A percentile compares a stretch with the other conserved stretches of the same genome.
Evolutionary conservation across 2,888 invertebrate species (phyloP).

Genomic region (Amiota communis): DNA sequence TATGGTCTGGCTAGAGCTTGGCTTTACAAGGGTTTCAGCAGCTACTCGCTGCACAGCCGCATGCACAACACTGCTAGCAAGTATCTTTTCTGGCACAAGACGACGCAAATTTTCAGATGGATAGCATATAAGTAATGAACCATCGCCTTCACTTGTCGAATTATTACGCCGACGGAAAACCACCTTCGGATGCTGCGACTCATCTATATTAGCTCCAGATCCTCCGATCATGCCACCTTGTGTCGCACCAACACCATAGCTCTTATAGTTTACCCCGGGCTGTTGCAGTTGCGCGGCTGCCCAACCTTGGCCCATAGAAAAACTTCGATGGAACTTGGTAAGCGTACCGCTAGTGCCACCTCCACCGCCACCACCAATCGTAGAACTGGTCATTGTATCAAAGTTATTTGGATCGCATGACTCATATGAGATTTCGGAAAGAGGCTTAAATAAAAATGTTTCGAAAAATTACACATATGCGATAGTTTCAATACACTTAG

Average conservation of each 20-base stretch:
- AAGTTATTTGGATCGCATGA: conserved; percentile 72
- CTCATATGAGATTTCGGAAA: conserved; percentile 73
- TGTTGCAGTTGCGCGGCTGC: conserved; percentile 65
- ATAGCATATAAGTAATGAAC: conserved; percentile 81
- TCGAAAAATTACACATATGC: neutral
- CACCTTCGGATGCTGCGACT: conserved; percentile 66
- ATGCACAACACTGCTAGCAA: conserved; percentile 68
- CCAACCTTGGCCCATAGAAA: conserved; percentile 86
- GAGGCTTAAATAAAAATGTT: conserved; percentile 56
- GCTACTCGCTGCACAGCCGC: conserved; percentile 61
- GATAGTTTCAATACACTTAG: neutral
- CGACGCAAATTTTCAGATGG: conserved; percentile 91
- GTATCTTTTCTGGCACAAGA: conserved; percentile 80
- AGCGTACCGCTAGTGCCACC: conserved; percentile 53
- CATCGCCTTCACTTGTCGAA: conserved; percentile 78
- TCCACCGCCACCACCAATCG: conserved; percentile 48
- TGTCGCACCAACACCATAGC: conserved; percentile 7
- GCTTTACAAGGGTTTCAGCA: conserved; percentile 26
- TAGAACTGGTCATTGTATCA: conserved; percentile 65
- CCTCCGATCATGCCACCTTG: conserved; percentile 19
- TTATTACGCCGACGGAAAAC: conserved; percentile 80
- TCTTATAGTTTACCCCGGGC: conserved; percentile 35
- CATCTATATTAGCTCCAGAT: conserved; percentile 44
- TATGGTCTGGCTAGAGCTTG: too few species aligned
- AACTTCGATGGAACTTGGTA: conserved; percentile 83